Conservation (phyloP, 30 jellyfish, hydroid and myxozoan species). For the Aurelia coerulea region DNA sequence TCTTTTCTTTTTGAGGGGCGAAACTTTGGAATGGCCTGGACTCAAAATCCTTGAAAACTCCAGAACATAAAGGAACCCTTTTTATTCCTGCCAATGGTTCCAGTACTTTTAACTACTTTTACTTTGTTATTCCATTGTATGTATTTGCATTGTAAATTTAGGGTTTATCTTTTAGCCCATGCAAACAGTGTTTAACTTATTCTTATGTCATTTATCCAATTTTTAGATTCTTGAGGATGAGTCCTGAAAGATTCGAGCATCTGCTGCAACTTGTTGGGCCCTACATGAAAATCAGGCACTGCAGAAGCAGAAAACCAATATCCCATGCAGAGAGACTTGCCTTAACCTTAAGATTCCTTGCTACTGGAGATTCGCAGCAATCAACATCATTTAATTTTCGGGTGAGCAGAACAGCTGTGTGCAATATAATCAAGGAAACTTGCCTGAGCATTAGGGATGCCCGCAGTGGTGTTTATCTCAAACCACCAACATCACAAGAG, state of each 20-base stretch:
- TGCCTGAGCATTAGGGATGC: too few relatives aligned
- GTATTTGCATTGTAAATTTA: not conserved
- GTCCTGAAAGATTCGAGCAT: slow-evolving; percentile 54
- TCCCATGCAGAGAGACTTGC: slow-evolving; percentile 45
- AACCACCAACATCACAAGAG: too few relatives aligned
- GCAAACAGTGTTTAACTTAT: not conserved
- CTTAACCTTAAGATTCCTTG: slow-evolving; percentile 27
- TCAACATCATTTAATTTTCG: slow-evolving; percentile 1
- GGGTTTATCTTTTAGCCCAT: not conserved
- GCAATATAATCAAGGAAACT: too few relatives aligned
- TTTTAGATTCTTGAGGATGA: slow-evolving; percentile 14
- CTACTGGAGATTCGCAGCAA: slow-evolving; percentile 34
- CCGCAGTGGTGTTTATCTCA: too few relatives aligned
- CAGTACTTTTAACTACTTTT: too few relatives aligned
- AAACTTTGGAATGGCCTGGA: too few relatives aligned
- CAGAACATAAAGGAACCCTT: too few relatives aligned
- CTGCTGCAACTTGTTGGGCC: slow-evolving; percentile 32
- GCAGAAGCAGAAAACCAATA: slow-evolving; percentile 37
- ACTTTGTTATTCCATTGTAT: not conserved
- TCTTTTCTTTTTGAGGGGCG: too few relatives aligned
- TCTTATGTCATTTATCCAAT: not conserved
- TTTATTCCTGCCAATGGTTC: too few relatives aligned
- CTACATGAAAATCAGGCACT: slow-evolving; percentile 6
- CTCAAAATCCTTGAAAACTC: too few relatives aligned
- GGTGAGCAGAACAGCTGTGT: not conserved